phyloP scores from a whole-genome alignment of 2,113 vertebrate genomes.

The Columbina picui region DNA sequence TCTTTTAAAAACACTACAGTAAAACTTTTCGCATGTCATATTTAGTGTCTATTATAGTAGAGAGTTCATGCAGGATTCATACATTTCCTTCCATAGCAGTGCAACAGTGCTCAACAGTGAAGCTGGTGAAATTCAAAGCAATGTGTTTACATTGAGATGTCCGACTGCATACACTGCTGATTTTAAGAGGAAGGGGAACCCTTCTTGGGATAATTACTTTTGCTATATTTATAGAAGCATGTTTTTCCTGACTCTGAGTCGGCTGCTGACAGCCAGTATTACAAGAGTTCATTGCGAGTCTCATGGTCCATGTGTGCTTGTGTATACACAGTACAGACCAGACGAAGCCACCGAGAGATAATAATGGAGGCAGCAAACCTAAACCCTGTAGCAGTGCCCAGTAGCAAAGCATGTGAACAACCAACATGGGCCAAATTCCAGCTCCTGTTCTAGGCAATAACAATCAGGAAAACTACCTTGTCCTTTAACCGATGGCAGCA shows the following conservation, averaged over 20 bases:
- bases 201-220: constrained; percentile 35
- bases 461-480: not conserved
- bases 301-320: not conserved
- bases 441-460: not conserved
- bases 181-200: constrained; percentile 42
- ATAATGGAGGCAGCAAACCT: not conserved
- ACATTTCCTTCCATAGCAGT: not conserved
- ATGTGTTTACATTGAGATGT: constrained; percentile 39
- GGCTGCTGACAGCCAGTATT: constrained; percentile 18
- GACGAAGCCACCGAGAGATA: not conserved
- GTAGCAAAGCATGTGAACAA: not conserved
- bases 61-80: not conserved
- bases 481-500: not conserved
- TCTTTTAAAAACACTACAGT: not conserved
- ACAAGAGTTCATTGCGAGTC: not conserved
- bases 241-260: not conserved
- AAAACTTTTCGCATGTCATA: not conserved
- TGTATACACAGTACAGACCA: not conserved
- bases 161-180: not conserved
- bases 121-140: constrained; percentile 16
- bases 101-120: not conserved
- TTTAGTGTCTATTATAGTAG: not conserved
- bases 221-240: constrained; percentile 35
- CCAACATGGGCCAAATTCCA: not conserved
- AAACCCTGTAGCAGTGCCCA: not conserved